Evolutionary conservation across 2,113 vertebrate genomes (phyloP).

Genomic region (Pholis gunnellus): DNA sequence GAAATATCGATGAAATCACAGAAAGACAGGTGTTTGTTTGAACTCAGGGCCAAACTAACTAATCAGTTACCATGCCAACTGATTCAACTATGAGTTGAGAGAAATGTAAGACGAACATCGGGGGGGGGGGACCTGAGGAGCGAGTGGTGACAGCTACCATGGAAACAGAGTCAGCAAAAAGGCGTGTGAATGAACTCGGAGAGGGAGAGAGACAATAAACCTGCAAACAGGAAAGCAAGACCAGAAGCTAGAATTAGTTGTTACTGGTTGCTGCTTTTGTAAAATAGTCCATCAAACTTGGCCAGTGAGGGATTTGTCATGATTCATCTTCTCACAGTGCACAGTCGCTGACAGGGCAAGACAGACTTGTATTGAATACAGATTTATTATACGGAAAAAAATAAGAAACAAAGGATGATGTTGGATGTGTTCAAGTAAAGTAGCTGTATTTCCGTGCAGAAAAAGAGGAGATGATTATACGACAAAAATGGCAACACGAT

Average conservation of each 20-base stretch:
- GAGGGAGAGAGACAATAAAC: neutral
- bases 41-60: constrained; percentile 16
- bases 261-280: neutral
- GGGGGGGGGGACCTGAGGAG: constrained; percentile 20
- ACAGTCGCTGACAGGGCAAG: neutral
- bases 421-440: neutral
- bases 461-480: neutral
- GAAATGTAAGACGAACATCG: constrained; percentile 16
- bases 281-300: neutral
- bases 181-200: constrained; percentile 14
- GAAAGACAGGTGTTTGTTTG: neutral
- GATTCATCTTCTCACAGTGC: neutral
- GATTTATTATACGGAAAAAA: neutral
- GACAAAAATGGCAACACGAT: neutral
- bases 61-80: constrained; percentile 53
- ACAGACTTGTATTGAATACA: neutral
- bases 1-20: neutral
- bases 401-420: neutral
- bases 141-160: constrained; percentile 53
- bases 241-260: neutral
- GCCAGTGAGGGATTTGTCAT: neutral
- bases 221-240: constrained; percentile 24
- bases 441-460: neutral
- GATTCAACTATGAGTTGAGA: constrained; percentile 41
- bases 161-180: constrained; percentile 66